Evolutionary conservation across 2,888 invertebrate species (phyloP).

Genomic region (Anthrax anthrax): DNA sequence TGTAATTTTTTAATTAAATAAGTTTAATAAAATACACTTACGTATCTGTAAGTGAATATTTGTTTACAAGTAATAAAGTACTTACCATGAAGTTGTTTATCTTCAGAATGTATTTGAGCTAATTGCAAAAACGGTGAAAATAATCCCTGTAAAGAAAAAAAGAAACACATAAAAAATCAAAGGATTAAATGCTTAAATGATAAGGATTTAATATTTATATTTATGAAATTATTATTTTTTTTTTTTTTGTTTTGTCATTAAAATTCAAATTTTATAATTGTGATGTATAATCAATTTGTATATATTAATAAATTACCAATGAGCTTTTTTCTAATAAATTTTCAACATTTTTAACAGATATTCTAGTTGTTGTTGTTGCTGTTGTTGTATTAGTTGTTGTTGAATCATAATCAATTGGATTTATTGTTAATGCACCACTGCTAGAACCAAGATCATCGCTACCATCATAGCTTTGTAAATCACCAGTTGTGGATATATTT

Average conservation of each 20-base stretch:
- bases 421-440: not conserved
- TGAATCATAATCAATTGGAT: conserved; percentile 2
- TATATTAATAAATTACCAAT: conserved; percentile 12
- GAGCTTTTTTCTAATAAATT: conserved; percentile 13
- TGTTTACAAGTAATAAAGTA: no score
- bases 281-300: no score
- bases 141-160: conserved; percentile 8
- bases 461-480: conserved; percentile 4
- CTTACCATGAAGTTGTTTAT: conserved; percentile 16
- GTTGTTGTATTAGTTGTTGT: not conserved
- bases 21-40: no score
- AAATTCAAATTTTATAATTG: not conserved
- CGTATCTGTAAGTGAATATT: no score
- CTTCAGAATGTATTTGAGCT: conserved; percentile 14
- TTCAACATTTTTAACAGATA: conserved; percentile 12
- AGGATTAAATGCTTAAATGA: not conserved
- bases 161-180: not conserved
- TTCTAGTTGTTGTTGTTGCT: conserved; percentile 1
- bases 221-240: not conserved
- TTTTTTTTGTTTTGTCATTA: not conserved
- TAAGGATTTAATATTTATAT: not conserved
- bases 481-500: conserved; percentile 3
- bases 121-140: conserved; percentile 15
- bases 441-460: conserved; percentile 6
- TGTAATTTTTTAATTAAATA: no score